These are phyloP conservation scores for Smittia sp. DNA, from an alignment of 2,888 invertebrate genomes.

Conservation along the genomic window DNA sequence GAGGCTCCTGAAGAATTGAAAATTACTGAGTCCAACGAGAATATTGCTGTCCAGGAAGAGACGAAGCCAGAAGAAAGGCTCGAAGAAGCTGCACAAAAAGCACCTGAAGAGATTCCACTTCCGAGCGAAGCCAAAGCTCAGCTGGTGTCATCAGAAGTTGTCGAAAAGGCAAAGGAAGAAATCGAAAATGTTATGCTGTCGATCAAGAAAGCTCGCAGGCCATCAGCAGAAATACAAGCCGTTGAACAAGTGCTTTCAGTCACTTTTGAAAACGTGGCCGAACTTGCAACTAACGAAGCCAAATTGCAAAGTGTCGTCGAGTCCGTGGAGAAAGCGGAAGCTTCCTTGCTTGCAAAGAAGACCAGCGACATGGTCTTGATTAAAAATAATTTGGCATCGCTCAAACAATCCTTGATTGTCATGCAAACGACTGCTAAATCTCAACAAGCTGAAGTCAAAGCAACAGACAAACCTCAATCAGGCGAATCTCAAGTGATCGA, in stretches of 20 bases:
- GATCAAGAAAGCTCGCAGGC: slow-evolving; percentile 16
- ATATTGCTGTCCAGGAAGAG: slow-evolving; percentile 36
- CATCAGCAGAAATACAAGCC: slow-evolving; percentile 16
- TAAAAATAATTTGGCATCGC: slow-evolving; percentile 14
- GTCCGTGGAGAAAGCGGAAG: slow-evolving; percentile 15
- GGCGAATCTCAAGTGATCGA: slow-evolving; percentile 44
- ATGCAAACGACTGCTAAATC: not conserved
- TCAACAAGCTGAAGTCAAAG: not conserved
- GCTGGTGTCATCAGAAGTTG: slow-evolving; percentile 49
- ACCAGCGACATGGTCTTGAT: slow-evolving; percentile 6
- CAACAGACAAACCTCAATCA: slow-evolving; percentile 47
- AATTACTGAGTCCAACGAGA: not conserved
- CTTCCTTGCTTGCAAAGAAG: slow-evolving; percentile 10
- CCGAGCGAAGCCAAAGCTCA: no score
- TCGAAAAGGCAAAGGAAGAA: slow-evolving; percentile 42
- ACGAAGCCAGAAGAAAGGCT: slow-evolving; percentile 45
- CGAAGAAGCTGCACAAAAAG: slow-evolving; percentile 43
- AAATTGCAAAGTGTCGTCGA: slow-evolving; percentile 22
- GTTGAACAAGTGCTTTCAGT: not conserved
- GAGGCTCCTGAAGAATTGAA: slow-evolving; percentile 8
- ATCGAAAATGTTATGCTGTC: slow-evolving; percentile 2
- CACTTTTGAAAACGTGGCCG: not conserved
- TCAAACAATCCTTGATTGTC: slow-evolving; percentile 45
- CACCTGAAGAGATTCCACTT: slow-evolving; percentile 50
- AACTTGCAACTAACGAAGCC: not conserved